Base-by-base conservation (phyloP, 2,888 invertebrate genomes). In the Trissolcus brochymenae region DNA sequence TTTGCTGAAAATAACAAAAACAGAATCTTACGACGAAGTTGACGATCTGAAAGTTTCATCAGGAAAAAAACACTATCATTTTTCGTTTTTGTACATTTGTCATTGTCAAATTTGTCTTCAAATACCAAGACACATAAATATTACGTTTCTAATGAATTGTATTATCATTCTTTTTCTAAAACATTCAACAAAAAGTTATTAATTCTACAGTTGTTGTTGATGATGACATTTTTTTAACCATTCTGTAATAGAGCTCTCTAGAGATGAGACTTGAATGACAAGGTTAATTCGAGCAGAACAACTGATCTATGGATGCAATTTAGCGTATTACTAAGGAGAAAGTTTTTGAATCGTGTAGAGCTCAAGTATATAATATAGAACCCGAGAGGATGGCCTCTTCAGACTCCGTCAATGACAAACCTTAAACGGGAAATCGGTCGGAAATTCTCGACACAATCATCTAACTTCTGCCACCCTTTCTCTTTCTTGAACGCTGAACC, bases 361-460 rank as follows among this genome's bases (percentile, higher is more conserved):
- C 57, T 76, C 66, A 62, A 71, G 74, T 73, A 66, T 66, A 61
- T 43, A 62, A 54, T 61, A 54, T 59, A 68, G 73, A 53, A 61
- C 61, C 51, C 53, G 66, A 35, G 73, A 61, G 35, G 62, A 62
- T 54, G 19, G 56, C 59, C 70, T 73, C 71, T 78, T 60, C 59
- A 68, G 62, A 68, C 66, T 71, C 61, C 62, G 60, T 65, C 72
- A 56, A 78, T 70, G 66, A 76, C 70, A 67, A 80, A 78, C 79
- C 80, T 79, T 80, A 79, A 79, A 78, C 76, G 75, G 74, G 79
- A 82, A 82, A 82, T 82, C 80, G 79, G 80, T 77, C 77, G 82
- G 80, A 81, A 82, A 81, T 82, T 80, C 79, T 65, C 73, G 72
- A 76, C 75, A 76, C 76, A 70, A 72, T 78, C 61, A 56, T 67